A percentile compares a stretch with the other conserved stretches of the same genome.
Evolutionary conservation across 2,113 vertebrate species (phyloP).

Genomic region (Oriolus oriolus): DNA sequence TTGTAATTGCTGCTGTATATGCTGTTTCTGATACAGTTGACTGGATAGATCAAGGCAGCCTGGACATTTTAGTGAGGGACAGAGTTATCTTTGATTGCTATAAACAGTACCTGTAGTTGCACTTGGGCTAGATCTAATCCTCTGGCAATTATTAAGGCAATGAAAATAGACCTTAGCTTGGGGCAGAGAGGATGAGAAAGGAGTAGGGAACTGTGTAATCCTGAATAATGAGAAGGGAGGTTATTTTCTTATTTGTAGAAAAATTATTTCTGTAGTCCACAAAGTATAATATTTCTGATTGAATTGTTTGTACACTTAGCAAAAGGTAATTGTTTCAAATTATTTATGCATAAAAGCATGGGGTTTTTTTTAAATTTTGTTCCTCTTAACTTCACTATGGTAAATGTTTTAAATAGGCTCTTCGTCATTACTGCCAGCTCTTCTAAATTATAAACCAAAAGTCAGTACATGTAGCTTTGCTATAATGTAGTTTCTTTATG

Average conservation of each 20-base stretch:
- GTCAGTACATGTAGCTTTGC: not conserved
- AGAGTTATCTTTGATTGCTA: not conserved
- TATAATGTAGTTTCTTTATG: not conserved
- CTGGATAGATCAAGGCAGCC: not conserved
- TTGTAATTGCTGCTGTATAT: not conserved
- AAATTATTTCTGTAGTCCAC: not conserved
- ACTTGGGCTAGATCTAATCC: not conserved
- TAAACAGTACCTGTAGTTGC: not conserved
- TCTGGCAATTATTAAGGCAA: not conserved
- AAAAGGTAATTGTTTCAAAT: not conserved
- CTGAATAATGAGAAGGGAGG: not conserved
- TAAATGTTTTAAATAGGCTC: not conserved
- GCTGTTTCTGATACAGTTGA: not conserved
- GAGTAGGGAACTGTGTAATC: not conserved
- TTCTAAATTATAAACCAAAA: not conserved
- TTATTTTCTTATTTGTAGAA: not conserved
- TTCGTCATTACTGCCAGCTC: not conserved
- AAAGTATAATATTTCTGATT: not conserved
- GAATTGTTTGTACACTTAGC: not conserved
- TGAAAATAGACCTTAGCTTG: not conserved
- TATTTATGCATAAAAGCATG: not conserved
- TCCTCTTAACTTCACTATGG: not conserved
- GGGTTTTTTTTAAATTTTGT: accelerated
- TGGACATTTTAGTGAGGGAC: not conserved
- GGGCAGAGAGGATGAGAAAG: not conserved